A percentile compares a stretch with the other conserved stretches of the same genome.
These are phyloP conservation scores for Coleophora flavipennella DNA, from an alignment of 2,888 invertebrate species.

Conservation along the genomic window DNA sequence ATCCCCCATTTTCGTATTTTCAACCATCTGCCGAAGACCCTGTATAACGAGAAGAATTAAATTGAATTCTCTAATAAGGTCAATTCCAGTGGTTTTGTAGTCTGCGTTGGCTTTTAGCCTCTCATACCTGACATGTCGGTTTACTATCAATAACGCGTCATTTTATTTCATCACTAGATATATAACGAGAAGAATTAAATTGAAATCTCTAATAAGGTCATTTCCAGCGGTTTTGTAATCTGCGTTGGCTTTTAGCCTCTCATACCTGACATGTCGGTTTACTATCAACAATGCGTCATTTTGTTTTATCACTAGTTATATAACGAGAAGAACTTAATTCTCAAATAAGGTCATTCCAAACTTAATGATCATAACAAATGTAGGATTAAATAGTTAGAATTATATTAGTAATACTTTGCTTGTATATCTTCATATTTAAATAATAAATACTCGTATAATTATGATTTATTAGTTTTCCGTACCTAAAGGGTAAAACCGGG, in stretches of 20 bases:
- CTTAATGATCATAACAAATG: no score
- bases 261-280: slow-evolving; percentile 40
- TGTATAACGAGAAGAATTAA: no score
- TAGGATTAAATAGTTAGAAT: no score
- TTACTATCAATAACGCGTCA: slow-evolving; percentile 59
- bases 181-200: slow-evolving; percentile 29
- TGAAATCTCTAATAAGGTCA: neutral
- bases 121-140: slow-evolving; percentile 36
- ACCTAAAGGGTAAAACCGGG: no score
- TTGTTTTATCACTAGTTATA: slow-evolving; percentile 36
- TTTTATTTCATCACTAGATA: slow-evolving; percentile 40
- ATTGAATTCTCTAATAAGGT: no score
- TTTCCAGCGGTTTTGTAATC: slow-evolving; percentile 29
- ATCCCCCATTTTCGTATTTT: no score
- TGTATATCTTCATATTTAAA: no score
- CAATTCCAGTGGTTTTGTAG: slow-evolving; percentile 28
- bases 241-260: slow-evolving; percentile 40
- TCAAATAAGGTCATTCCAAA: no score
- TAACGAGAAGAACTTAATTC: slow-evolving; percentile 28
- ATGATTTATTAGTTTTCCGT: no score
- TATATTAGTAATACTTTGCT: no score
- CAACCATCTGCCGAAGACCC: no score
- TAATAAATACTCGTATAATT: no score
- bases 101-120: slow-evolving; percentile 40
- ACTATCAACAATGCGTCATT: slow-evolving; percentile 59